phyloP scores from a whole-genome alignment of 2,888 invertebrate species.

The Ormyrus pomaceus region DNA sequence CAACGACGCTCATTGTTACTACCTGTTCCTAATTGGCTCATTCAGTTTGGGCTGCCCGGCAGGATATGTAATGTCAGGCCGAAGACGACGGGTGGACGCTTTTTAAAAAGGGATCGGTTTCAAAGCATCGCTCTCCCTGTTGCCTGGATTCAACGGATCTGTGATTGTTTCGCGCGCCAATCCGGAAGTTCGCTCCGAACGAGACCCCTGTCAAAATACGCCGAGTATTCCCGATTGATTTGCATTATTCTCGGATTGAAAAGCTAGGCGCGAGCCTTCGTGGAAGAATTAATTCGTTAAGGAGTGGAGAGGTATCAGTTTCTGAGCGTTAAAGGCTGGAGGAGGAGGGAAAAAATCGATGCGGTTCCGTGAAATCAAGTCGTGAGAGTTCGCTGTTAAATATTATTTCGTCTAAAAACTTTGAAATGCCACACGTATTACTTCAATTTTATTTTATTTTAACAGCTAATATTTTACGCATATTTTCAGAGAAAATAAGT shows the following conservation, averaged over 20 bases:
- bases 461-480: no score
- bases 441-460: no score
- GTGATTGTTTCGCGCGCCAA: slow-evolving; percentile 43
- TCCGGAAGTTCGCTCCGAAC: slow-evolving; percentile 58
- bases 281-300: slow-evolving; percentile 50
- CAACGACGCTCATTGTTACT: slow-evolving; percentile 71
- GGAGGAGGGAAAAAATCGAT: no score
- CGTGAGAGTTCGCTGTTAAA: no score
- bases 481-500: no score
- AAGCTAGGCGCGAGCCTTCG: slow-evolving; percentile 30
- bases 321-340: background rate
- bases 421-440: no score
- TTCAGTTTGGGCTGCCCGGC: slow-evolving; percentile 64
- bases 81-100: slow-evolving; percentile 28
- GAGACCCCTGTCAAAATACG: slow-evolving; percentile 57
- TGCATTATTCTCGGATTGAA: slow-evolving; percentile 31
- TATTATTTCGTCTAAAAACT: no score
- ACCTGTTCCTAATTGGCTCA: slow-evolving; percentile 74
- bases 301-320: background rate
- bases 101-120: slow-evolving; percentile 64
- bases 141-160: slow-evolving; percentile 43
- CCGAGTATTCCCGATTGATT: slow-evolving; percentile 45
- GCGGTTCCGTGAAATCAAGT: no score
- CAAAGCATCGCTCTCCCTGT: slow-evolving; percentile 47
- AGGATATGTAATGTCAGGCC: slow-evolving; percentile 71